A percentile compares a stretch with the other conserved stretches of the same genome.
Evolutionary conservation across 2,797 vertebrate genomes (phyloP).

Genomic region (Pangasius krempfi): DNA sequence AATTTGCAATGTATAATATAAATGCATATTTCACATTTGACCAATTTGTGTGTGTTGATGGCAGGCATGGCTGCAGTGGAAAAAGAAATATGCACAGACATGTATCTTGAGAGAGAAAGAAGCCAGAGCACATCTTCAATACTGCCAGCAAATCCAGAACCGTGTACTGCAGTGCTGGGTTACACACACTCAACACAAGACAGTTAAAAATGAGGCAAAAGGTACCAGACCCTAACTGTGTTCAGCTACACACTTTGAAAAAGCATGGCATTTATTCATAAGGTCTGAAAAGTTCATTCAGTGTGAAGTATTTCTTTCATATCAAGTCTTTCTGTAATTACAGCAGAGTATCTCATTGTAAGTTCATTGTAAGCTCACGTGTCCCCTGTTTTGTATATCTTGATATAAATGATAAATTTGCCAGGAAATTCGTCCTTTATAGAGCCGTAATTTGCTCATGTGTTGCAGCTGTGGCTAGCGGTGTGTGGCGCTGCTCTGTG

Average conservation of each 20-base stretch:
- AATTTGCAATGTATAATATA: neutral
- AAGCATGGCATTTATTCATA: neutral
- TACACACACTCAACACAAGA: constrained; percentile 65
- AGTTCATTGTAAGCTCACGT: no score
- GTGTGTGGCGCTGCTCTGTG: constrained; percentile 47
- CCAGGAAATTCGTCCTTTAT: neutral
- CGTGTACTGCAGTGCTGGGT: constrained; percentile 75
- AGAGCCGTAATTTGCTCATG: constrained; percentile 10
- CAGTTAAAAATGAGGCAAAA: constrained; percentile 68
- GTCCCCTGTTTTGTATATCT: neutral
- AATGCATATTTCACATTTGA: neutral
- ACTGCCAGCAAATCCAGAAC: constrained; percentile 63
- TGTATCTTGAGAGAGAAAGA: constrained; percentile 69
- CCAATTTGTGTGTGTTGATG: constrained; percentile 52
- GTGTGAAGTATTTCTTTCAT: neutral
- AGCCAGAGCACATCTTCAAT: constrained; percentile 69
- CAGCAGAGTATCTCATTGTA: neutral
- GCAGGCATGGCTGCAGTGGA: constrained; percentile 86
- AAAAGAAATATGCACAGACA: constrained; percentile 61
- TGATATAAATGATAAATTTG: neutral
- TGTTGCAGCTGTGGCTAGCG: constrained; percentile 73
- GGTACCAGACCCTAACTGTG: constrained; percentile 61
- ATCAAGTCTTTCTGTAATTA: neutral
- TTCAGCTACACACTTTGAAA: neutral
- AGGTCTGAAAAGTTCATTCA: neutral